Base-by-base conservation (phyloP, 2,113 vertebrate species). In the Aphelocoma coerulescens region DNA sequence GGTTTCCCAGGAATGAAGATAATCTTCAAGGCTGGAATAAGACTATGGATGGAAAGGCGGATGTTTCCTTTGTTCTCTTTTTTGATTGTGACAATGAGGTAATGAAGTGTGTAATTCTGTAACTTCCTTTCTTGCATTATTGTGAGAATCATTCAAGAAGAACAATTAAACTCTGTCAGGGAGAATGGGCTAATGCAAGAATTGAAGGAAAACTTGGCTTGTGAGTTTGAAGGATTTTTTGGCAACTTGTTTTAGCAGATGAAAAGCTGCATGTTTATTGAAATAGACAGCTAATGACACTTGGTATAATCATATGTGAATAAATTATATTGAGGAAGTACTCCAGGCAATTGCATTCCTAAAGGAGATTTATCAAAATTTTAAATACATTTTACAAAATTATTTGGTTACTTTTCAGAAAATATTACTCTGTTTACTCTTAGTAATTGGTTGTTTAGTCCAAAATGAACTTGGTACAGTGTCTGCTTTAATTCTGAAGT, bases 1-100 rank as follows among this genome's bases (percentile, higher is more conserved):
- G 99, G 58, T 99, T 99, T 96, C 99, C 99, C 51, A 99, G 99
- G 83, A 99, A 99, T 88, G 97, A 99, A 97, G 99, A 99, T 97
- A 99, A 99, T 97, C 98, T 99, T 91, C 98, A 99, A 96, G 99
- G 99, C 46, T 99, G 99, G 99, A 98, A 97, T 62, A 98, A 73
- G 13, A 98, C 98, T 67, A 99, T 99, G 99, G 98, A 99, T 52
- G 98, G 97, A 88, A 98, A 99, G 89, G 99, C 99, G 5, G 98
- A 99, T 85, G 98, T 99, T 95, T 99, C 98, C 96, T 99, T 99
- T 93, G 99, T 99, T 96, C 98, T 99, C 43, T 99, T 99, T 97
- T 99, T 99, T 93, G 99, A 99, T 97, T 99, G 99, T 92, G 88
- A 98, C 97, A 99, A 99, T 89, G 98, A 99, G 98, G 99, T 99